Evolutionary conservation across 1,140 invertebrate genomes (phyloP), one percentile per base, ranked within the genome.

Genomic region (Plutomurus gul): DNA sequence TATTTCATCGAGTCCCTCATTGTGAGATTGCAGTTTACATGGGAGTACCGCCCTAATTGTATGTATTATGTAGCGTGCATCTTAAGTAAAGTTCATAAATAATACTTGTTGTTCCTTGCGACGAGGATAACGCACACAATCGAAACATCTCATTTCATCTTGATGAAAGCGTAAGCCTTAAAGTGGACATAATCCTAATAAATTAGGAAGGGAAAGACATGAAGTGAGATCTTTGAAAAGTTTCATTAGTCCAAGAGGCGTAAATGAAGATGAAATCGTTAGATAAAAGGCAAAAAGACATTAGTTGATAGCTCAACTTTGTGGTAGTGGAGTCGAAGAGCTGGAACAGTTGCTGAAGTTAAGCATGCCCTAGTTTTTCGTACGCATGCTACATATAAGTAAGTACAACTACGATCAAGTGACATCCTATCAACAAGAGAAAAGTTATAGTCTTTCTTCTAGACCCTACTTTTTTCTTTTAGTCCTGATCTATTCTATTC

Each of bases 181-280:
- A 43, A 65, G 56, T 65, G 56, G 30, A 27, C 56, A 65, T 65
- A 65, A 65, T 33, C 27, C 30, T 65, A 33, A 65, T 65, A 65
- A 65, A 65, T 65, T 65, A 65, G 4, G 13, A 27, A 56, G 51
- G 25, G 30, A 56, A 65, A 65, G 56, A 33, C 56, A 27, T 16
- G 27, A 65, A 65, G 18, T 25, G 56, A 27, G 27, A 65, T 65
- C 30, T 33, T 11, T 65, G 16, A 16, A 30, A 65, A 65, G 56
- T 65, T 65, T 65, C 56, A 65, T 65, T 65, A 65, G 27, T 65
- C 56, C 25, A 18, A 65, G n/a, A 36, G 56, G 56, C 56, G 56
- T 65, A 65, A 65, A 65, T 65, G 56, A 65, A 65, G 56, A 65
- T 65, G 56, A 65, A 65, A 65, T 65, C 56, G 30, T 16, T 30